These are phyloP conservation scores for Tenrec ecaudatus DNA, from an alignment of 2,113 vertebrate genomes.

Conservation along the genomic window DNA sequence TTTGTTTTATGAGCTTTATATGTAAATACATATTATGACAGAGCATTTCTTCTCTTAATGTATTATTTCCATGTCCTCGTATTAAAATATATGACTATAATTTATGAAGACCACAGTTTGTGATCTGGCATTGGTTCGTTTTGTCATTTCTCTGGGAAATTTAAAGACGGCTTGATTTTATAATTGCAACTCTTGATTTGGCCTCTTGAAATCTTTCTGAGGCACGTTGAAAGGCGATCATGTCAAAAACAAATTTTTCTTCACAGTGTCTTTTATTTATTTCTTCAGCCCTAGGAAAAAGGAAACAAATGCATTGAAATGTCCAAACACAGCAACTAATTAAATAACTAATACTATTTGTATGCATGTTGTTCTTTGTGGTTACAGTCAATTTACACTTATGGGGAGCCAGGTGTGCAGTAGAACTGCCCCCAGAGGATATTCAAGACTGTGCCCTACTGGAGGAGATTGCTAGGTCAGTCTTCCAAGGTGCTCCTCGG, in stretches of 20 bases:
- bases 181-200: conserved; percentile 62
- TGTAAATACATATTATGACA: not conserved
- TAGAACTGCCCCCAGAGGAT: not conserved
- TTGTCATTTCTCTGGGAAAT: not conserved
- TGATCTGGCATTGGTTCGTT: not conserved
- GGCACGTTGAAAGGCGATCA: conserved; percentile 69
- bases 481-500: not conserved
- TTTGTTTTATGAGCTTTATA: conserved; percentile 22
- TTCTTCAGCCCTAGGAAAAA: conserved; percentile 62
- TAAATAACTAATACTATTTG: not conserved
- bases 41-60: not conserved
- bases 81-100: not conserved
- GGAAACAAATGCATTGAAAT: conserved; percentile 20
- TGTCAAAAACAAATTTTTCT: conserved; percentile 76
- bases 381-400: not conserved
- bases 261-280: conserved; percentile 66
- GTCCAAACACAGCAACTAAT: not conserved
- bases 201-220: conserved; percentile 72
- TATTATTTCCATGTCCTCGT: conserved; percentile 22
- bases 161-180: conserved; percentile 49
- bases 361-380: not conserved
- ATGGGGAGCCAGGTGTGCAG: not conserved
- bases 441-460: not conserved
- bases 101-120: not conserved
- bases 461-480: not conserved